phyloP scores from a whole-genome alignment of 2,888 invertebrate species.

The Macrophya alboannulata region DNA sequence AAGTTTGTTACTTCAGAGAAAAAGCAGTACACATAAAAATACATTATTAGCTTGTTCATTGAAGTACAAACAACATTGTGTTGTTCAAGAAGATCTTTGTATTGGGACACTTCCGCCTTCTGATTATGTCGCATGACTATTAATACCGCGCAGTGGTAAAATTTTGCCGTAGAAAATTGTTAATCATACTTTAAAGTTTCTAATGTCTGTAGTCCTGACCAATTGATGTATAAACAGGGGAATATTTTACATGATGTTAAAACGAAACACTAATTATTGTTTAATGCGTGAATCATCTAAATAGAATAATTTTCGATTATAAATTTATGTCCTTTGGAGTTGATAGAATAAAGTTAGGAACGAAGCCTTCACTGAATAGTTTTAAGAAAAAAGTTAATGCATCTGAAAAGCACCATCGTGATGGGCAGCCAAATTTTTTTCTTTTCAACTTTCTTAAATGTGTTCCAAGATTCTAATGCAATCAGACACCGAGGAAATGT shows the following conservation, averaged over 20 bases:
- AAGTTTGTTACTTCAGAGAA: neutral
- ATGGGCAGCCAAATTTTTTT: neutral
- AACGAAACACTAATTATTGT: neutral
- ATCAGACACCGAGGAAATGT: neutral
- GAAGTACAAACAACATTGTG: constrained; percentile 4
- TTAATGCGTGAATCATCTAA: neutral
- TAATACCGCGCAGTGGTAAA: neutral
- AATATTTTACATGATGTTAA: neutral
- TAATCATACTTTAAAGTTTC: neutral
- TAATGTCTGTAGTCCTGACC: neutral
- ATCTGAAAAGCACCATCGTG: neutral
- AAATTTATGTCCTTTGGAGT: neutral
- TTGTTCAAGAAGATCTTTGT: neutral
- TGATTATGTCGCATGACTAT: neutral
- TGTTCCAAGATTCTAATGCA: constrained; percentile 4
- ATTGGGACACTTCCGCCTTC: neutral
- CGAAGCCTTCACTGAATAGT: neutral
- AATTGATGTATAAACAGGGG: neutral
- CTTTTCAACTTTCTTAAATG: neutral
- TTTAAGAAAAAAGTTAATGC: neutral
- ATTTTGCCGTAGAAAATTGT: neutral
- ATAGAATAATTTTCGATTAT: neutral
- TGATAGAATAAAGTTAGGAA: neutral
- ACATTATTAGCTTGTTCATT: neutral
- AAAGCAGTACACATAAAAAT: neutral